These are phyloP conservation scores for Eremophila alpestris DNA, from an alignment of 2,797 vertebrate species.

Conservation along the genomic window DNA sequence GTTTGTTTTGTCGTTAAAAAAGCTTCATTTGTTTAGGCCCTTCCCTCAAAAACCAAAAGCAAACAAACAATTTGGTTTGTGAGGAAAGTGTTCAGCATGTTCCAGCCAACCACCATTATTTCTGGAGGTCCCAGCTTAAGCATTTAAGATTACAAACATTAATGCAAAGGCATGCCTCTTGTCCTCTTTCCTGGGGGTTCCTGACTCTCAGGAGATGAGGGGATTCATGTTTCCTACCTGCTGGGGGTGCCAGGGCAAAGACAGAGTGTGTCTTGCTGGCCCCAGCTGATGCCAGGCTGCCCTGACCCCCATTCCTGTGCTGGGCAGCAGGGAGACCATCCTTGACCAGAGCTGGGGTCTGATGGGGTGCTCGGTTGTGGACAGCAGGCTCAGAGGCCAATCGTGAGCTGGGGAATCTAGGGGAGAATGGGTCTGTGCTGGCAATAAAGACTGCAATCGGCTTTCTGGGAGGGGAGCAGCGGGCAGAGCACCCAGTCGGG, in stretches of 20 bases:
- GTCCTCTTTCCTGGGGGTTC: neutral
- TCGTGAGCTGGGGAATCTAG: neutral
- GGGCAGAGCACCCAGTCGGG: rapidly evolving
- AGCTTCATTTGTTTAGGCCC: neutral
- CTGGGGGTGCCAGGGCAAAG: too few species aligned
- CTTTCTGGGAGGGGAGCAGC: too few species aligned
- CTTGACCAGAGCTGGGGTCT: neutral
- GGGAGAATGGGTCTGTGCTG: rapidly evolving
- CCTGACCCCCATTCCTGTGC: neutral
- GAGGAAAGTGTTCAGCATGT: neutral
- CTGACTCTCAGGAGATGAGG: rapidly evolving
- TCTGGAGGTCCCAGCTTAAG: neutral
- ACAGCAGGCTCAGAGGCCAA: too few species aligned
- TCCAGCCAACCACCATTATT: neutral
- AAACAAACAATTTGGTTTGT: rapidly evolving
- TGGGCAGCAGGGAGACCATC: rapidly evolving
- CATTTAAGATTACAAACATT: neutral
- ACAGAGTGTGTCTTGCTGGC: rapidly evolving
- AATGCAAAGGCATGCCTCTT: neutral
- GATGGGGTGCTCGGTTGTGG: too few species aligned
- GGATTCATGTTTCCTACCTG: neutral
- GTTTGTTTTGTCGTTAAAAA: neutral
- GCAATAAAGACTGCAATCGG: neutral
- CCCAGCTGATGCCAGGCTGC: neutral
- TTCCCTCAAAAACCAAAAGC: neutral